phyloP scores from a whole-genome alignment of 2,113 vertebrate species.

The Brachypodius melanocephalos region DNA sequence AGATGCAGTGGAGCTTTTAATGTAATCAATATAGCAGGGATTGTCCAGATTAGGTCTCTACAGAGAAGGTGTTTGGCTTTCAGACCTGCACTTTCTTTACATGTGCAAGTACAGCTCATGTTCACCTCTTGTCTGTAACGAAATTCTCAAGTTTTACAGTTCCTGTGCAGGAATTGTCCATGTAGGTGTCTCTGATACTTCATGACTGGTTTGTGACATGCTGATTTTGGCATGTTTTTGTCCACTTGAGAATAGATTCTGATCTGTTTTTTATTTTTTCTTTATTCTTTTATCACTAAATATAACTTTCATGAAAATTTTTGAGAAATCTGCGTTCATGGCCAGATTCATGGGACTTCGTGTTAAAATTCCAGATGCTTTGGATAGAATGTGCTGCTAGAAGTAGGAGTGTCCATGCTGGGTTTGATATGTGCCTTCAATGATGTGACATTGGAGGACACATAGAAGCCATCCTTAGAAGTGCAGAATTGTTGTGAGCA shows the following conservation, averaged over 20 bases:
- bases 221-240: background rate
- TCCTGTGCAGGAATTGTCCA: fast-evolving
- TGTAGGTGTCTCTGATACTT: background rate
- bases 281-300: background rate
- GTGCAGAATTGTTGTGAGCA: background rate
- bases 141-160: background rate
- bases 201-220: background rate
- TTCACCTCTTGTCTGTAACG: background rate
- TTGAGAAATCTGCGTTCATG: background rate
- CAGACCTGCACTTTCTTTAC: background rate
- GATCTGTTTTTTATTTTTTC: background rate
- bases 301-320: background rate
- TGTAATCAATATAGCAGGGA: background rate
- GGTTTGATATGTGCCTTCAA: background rate
- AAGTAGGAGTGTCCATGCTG: background rate
- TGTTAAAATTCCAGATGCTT: background rate
- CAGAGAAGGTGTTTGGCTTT: background rate
- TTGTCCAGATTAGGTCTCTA: background rate
- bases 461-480: background rate
- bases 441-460: background rate
- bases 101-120: fast-evolving
- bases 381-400: background rate
- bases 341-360: background rate
- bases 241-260: background rate
- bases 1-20: background rate